Base-by-base conservation (phyloP, 2,797 vertebrate genomes). In the Salarias fasciatus region DNA sequence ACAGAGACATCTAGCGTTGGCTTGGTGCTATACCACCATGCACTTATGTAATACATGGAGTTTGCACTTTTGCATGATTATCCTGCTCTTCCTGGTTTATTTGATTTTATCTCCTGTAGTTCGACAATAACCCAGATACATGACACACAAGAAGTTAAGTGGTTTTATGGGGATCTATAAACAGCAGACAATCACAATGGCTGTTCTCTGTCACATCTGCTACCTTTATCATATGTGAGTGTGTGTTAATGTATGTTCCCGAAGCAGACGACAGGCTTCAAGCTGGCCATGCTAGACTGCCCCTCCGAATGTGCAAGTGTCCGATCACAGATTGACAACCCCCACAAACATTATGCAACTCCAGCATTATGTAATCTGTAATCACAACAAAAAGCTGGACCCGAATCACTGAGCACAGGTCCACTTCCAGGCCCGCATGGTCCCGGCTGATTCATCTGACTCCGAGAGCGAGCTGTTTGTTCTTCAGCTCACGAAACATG, bases 21-120 rank as follows among this genome's bases (percentile, higher is more conserved):
- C 54, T 18, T 12, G 13, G 43, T 53, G 63, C 6, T 41, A 71
- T 8, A 48, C 53, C 80, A 82, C 2, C 8, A 11, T 11, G 15
- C 8, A 30, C 74, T 91, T 91, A 90, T 79, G 88, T 88, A 90
- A 91, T 82, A 85, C 60, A 69, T 73, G 46, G 75, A 75, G 59
- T 77, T 84, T 75, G 76, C 50, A 46, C 68, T 59, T 68, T 36
- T 58, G 53, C 56, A 36, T 72, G 50, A 54, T 68, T 56, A 63
- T 78, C 79, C 79, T 48, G 18, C 2, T 24, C 24, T n/a, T 24
- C 24, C 24, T 24, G 18, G 18, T 24, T 24, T 3, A 18, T 24
- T 24, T 24, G 18, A 24, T 24, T 24, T 24, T 24, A 24, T 24
- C 18, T 24, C 18, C 18, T 24, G 3, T 24, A 24, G 18, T 24